Evolutionary conservation across 2,113 vertebrate genomes (phyloP), one percentile per base, ranked within the genome.

Genomic region (Ginglymostoma cirratum): DNA sequence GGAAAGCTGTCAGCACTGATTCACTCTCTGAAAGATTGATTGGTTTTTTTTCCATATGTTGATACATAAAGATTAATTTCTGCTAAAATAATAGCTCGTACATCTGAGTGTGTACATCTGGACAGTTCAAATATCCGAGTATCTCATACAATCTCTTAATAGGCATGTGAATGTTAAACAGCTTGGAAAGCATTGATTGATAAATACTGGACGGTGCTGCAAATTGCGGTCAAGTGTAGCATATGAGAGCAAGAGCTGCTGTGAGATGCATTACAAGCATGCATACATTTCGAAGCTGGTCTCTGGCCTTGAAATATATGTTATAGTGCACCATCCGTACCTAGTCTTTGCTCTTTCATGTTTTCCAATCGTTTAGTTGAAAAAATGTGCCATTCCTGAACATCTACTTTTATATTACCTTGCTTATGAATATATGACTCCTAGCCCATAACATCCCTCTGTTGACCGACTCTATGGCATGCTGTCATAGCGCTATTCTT

Each of bases 11-110:
- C 38, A 70, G 67, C 93, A 72, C 24, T 72, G 94, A 95, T 95
- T 72, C 14, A 19, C 24, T 0, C 21, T 94, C 7, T 66, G 34
- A 94, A 61, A 65, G 27, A 90, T 90, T 90, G 87, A 90, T 52
- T 48, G 45, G 45, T 61, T 90, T 30, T n/a, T 65, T 76, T 52
- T 34, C 69, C 42, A 95, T 95, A 52, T 27, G 69, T 95, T 95
- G 94, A 76, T 52, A 30, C n/a, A 95, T 95, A 72, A 95, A 52
- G 94, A 95, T 72, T 23, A 95, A 76, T 52, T 34, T 24, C 14
- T 30, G 27, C 69, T 72, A 72, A 48, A 45, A 15, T 45, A 30
- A 48, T 52, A 95, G 27, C 42, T 14, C 21, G 3, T 95, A 48
- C 48, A 89, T 48, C 86, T 80, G 27, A 61, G 55, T 65, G 5